Percentiles rank a stretch among this genome's conserved stretches.
Evolutionary conservation across 2,113 vertebrate genomes (phyloP).

Genomic region (Siniperca chuatsi): DNA sequence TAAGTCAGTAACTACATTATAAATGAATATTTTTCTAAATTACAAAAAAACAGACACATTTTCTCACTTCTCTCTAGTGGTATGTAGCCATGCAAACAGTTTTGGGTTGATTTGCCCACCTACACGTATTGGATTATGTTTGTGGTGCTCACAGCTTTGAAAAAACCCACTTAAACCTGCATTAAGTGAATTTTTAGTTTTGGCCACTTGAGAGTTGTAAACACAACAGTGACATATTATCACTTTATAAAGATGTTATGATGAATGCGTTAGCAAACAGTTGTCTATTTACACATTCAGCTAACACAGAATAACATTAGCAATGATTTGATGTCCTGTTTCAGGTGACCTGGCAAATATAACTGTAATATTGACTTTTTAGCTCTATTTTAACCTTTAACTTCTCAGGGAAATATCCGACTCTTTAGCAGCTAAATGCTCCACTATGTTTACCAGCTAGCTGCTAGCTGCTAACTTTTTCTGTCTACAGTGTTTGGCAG

Average conservation of each 20-base stretch:
- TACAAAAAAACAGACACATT: background rate
- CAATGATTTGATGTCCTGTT: background rate
- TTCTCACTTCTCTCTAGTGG: background rate
- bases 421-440: background rate
- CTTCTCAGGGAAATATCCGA: background rate
- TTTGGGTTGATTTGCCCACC: background rate
- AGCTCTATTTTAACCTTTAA: background rate
- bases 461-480: background rate
- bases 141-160: too few relatives aligned
- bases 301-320: background rate
- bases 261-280: too few relatives aligned
- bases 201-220: background rate
- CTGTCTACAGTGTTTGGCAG: background rate
- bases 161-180: too few relatives aligned
- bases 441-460: background rate
- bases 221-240: too few relatives aligned
- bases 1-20: slow-evolving; percentile 32
- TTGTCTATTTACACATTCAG: background rate
- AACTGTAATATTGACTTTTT: background rate
- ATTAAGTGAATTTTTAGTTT: too few relatives aligned
- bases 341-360: background rate
- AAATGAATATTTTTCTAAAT: background rate
- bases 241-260: too few relatives aligned
- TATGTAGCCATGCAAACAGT: background rate
- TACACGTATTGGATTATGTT: background rate